A percentile compares a stretch with the other conserved stretches of the same genome.
Conservation (phyloP, 2,797 vertebrate genomes). For the Amphiprion clarkii region DNA sequence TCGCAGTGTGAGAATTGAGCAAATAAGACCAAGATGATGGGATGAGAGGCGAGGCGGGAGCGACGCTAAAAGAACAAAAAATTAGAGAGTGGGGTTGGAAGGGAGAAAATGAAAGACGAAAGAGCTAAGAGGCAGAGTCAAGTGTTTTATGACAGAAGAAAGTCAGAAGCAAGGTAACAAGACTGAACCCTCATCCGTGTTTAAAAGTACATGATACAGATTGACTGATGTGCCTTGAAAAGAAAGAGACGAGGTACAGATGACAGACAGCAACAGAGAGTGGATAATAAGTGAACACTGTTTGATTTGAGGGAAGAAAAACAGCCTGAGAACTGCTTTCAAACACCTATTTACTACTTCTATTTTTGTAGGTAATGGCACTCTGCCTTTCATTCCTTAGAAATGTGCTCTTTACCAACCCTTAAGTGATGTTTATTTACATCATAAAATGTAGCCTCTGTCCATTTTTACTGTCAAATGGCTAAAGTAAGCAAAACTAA, state of each 20-base stretch:
- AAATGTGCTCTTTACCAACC: conserved; percentile 1
- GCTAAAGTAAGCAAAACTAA: background rate
- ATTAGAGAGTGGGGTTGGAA: conserved; percentile 17
- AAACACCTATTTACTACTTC: conserved; percentile 7
- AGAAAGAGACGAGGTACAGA: background rate
- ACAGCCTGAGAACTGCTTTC: background rate
- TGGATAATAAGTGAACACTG: conserved; percentile 3
- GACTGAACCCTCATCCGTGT: conserved; percentile 7
- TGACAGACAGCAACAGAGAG: background rate
- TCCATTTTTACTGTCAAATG: background rate
- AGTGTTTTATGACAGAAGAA: conserved; percentile 38
- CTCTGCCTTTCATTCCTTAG: background rate
- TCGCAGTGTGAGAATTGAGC: conserved; percentile 31
- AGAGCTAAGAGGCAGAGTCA: conserved; percentile 25
- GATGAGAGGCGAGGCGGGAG: conserved; percentile 22
- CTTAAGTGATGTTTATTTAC: background rate
- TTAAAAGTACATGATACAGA: conserved; percentile 17
- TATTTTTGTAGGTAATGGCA: background rate
- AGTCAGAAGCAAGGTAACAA: conserved; percentile 19
- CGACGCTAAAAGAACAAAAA: conserved; percentile 26
- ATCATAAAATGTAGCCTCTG: background rate
- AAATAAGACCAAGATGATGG: conserved; percentile 47
- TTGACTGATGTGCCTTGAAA: conserved; percentile 4
- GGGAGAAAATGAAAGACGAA: conserved; percentile 11
- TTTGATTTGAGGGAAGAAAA: conserved; percentile 11